phyloP scores from a whole-genome alignment of 2,797 vertebrate species.

The Tragelaphus eurycerus region DNA sequence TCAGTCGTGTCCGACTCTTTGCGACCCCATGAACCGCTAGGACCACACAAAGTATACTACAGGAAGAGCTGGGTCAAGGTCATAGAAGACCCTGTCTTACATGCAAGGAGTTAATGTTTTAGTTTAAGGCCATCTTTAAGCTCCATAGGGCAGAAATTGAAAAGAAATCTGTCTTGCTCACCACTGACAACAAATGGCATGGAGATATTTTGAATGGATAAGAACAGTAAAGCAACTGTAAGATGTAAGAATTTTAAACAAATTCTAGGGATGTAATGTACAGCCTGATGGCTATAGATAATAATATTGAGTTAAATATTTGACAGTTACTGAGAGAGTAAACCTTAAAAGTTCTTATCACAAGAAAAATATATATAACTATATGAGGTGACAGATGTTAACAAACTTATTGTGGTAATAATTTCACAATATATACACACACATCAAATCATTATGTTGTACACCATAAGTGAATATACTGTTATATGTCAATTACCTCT shows the following conservation, averaged over 20 bases:
- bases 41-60: neutral
- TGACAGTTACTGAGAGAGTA: neutral
- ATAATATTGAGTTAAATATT: neutral
- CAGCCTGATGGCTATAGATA: neutral
- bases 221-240: neutral
- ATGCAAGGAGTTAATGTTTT: neutral
- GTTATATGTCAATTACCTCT: neutral
- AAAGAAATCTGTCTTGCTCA: neutral
- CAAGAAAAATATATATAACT: neutral
- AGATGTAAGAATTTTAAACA: neutral
- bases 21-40: too few species aligned
- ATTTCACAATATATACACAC: neutral
- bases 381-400: neutral
- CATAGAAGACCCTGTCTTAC: neutral
- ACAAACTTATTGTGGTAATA: neutral
- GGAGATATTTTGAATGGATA: neutral
- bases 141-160: neutral
- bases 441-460: neutral
- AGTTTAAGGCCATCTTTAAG: neutral
- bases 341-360: neutral
- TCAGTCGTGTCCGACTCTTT: too few species aligned
- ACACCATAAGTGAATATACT: neutral
- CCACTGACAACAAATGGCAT: neutral
- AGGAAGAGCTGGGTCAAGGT: neutral
- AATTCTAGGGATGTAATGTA: neutral